Conservation (phyloP, 2,797 vertebrate species). For the Urosaurus nigricauda region DNA sequence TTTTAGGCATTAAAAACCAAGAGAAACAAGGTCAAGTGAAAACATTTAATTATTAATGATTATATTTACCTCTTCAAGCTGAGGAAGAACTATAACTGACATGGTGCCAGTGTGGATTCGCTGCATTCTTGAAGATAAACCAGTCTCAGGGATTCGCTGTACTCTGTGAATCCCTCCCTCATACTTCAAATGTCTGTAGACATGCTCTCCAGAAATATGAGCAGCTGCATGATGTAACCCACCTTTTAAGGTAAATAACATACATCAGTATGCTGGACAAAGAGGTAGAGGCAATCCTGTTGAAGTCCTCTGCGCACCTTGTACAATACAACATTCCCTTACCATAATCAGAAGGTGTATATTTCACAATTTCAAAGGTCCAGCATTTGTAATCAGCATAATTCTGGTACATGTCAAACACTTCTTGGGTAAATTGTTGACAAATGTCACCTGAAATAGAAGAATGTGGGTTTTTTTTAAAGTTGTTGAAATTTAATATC, state of each 20-base stretch:
- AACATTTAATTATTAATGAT: rapidly evolving
- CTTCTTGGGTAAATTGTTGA: conserved; percentile 93
- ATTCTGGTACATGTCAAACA: conserved; percentile 94
- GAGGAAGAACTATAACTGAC: conserved; percentile 92
- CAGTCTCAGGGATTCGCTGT: conserved; percentile 93
- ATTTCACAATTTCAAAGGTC: conserved; percentile 91
- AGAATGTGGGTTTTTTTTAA: conserved; percentile 2
- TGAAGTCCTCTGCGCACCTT: neutral
- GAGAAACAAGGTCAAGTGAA: neutral
- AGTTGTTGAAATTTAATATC: neutral
- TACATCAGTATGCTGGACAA: neutral
- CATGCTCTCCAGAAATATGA: conserved; percentile 85
- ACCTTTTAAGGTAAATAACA: conserved; percentile 75
- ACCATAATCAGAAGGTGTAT: conserved; percentile 88
- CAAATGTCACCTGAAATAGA: conserved; percentile 92
- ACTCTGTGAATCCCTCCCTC: conserved; percentile 95
- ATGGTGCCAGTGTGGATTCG: conserved; percentile 97
- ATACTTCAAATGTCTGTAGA: conserved; percentile 88
- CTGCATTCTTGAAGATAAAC: conserved; percentile 95
- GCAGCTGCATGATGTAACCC: conserved; percentile 93
- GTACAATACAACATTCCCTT: conserved; percentile 28
- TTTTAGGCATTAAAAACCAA: conserved; percentile 10
- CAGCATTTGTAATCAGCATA: conserved; percentile 88
- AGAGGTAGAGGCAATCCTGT: neutral
- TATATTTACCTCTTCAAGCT: conserved; percentile 86